These are phyloP conservation scores for Ranitomeya imitator DNA, from an alignment of 2,113 vertebrate genomes.

Conservation along the genomic window DNA sequence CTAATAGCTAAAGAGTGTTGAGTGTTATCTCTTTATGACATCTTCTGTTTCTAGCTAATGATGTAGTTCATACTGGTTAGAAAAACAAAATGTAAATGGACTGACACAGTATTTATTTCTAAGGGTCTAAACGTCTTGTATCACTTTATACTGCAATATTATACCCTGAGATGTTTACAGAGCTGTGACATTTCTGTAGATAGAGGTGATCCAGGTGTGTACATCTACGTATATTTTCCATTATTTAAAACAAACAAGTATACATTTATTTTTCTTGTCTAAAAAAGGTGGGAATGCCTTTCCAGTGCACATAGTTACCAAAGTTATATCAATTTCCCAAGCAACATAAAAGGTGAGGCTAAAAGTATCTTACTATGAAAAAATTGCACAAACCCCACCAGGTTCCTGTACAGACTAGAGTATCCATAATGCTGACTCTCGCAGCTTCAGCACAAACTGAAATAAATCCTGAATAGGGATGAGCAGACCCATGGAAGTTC, in stretches of 20 bases:
- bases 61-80: background rate
- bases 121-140: background rate
- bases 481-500: too few species aligned
- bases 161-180: conserved; percentile 2
- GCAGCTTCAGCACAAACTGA: too few species aligned
- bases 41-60: background rate
- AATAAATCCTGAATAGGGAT: too few species aligned
- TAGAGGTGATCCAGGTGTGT: conserved; percentile 19
- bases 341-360: background rate
- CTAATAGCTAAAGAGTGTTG: background rate
- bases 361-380: background rate
- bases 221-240: background rate
- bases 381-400: too few species aligned
- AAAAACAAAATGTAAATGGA: background rate
- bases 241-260: background rate
- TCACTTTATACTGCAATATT: background rate
- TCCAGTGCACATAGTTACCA: conserved; percentile 4
- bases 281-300: background rate
- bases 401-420: too few species aligned
- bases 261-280: conserved; percentile 22
- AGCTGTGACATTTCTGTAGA: background rate
- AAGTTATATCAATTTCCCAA: conserved; percentile 32
- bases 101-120: background rate
- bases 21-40: background rate
- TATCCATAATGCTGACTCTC: too few species aligned